Base-by-base conservation (phyloP, 2,888 invertebrate species). In the Lasioglossum marginatum region DNA sequence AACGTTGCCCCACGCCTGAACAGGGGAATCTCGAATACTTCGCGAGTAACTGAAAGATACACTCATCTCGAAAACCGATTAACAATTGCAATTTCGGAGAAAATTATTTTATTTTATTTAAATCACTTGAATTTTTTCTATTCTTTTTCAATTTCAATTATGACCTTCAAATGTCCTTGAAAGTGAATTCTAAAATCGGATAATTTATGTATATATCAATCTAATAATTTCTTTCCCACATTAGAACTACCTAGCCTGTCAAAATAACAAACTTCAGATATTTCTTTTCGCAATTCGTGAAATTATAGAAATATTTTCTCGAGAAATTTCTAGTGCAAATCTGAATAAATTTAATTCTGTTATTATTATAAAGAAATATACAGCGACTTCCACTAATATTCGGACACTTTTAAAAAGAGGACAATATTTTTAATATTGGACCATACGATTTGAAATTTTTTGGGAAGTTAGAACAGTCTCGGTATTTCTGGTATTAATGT, bases 21-120 rank as follows among this genome's bases (percentile, higher is more conserved):
- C 37, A 19, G 77, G 37, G 83, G 79, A 79, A 77, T 77, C 72
- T 45, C 37, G 82, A 81, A 80, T 85, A 88, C 77, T 81, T 81
- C 52, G 4, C 27, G 19, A 40, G n/a, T 4, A n/a, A n/a, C 27
- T 60, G 57, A 27, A 60, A 60, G n/a, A 14, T 14, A 60, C 60
- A 27, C 4, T 60, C 60, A 27, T 5, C 60, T 27, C 27, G 14
- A 60, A 60, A 60, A 60, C 4, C 60, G 14, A 12, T 57, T 4
- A 27, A 27, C 60, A 27, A 60, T 27, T 27, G 60, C 12, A 60
- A 23, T 1, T 60, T n/a, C 23, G 8, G 52, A 8, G 23, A 23
- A 23, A 19, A 40, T 12, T 12, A 2, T 40, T 12, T 40, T 12
- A 40, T 40, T 40, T 12, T 40, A 12, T 40, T 40, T 40, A 2